These are phyloP conservation scores for Nipponacmea schrenckii DNA, from an alignment of 2,888 invertebrate genomes.

Conservation along the genomic window DNA sequence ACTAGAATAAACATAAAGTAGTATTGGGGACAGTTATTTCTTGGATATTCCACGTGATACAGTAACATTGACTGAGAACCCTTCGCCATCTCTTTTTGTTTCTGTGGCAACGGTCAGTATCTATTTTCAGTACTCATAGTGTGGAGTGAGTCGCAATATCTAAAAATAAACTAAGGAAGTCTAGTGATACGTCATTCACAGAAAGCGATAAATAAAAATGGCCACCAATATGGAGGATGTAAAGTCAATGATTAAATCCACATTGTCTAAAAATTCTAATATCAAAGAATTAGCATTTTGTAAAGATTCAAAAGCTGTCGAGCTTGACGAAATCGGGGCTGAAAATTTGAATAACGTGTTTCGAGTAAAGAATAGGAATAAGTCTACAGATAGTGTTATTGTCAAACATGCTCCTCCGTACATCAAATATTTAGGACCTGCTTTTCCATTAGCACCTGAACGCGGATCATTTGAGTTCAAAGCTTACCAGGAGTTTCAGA, in stretches of 20 bases:
- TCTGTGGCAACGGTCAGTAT: too few relatives aligned
- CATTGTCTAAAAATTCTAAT: background rate
- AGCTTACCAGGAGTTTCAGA: conserved; percentile 37
- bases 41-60: too few relatives aligned
- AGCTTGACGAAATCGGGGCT: conserved; percentile 40
- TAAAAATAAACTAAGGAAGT: too few relatives aligned
- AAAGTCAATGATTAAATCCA: background rate
- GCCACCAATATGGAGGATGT: background rate
- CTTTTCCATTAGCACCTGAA: conserved; percentile 38
- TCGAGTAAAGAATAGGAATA: conserved; percentile 24
- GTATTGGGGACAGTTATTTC: too few relatives aligned
- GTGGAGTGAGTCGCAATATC: too few relatives aligned
- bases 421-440: conserved; percentile 50
- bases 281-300: conserved; percentile 19
- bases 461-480: conserved; percentile 41
- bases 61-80: too few relatives aligned
- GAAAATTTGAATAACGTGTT: conserved; percentile 49
- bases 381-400: conserved; percentile 31
- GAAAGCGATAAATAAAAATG: background rate
- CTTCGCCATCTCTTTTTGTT: too few relatives aligned
- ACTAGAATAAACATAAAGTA: too few relatives aligned
- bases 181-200: too few relatives aligned
- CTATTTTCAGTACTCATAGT: too few relatives aligned
- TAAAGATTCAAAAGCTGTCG: conserved; percentile 24
- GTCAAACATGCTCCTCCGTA: conserved; percentile 50